These are phyloP conservation scores for Andinoacara biseriatus DNA, from an alignment of 2,113 vertebrate genomes.

Conservation along the genomic window DNA sequence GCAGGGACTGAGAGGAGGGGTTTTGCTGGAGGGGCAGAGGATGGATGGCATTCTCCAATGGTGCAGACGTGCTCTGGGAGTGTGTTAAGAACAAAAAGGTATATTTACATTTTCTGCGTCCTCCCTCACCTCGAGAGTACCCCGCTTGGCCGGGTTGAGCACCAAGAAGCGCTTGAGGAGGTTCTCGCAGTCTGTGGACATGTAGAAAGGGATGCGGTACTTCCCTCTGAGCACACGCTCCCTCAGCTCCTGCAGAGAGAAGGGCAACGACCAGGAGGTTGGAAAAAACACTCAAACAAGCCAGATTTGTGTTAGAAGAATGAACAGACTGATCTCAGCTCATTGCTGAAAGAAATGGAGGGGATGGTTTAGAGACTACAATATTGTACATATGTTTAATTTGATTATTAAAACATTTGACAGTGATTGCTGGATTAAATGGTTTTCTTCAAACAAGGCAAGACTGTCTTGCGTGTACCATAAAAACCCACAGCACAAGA, in stretches of 20 bases:
- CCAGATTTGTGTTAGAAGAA: not conserved
- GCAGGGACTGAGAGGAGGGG: not conserved
- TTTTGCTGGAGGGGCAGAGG: slow-evolving; percentile 11
- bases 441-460: not conserved
- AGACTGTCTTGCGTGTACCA: not conserved
- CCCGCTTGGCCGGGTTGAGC: slow-evolving; percentile 96
- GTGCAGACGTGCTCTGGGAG: slow-evolving; percentile 36
- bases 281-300: not conserved
- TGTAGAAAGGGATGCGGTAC: slow-evolving; percentile 99
- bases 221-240: slow-evolving; percentile 97
- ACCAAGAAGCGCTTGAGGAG: slow-evolving; percentile 98
- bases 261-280: not conserved
- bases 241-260: slow-evolving; percentile 86
- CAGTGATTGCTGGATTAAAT: no score
- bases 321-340: not conserved
- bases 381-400: not conserved
- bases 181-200: slow-evolving; percentile 99
- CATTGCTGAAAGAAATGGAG: not conserved
- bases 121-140: slow-evolving; percentile 95
- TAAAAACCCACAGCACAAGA: accelerated
- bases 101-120: slow-evolving; percentile 73
- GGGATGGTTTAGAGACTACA: not conserved
- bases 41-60: slow-evolving; percentile 45
- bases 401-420: not conserved
- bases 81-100: slow-evolving; percentile 26